phyloP scores from a whole-genome alignment of 35 echinoderm and acorn worm species.

The Antedon bifida region DNA sequence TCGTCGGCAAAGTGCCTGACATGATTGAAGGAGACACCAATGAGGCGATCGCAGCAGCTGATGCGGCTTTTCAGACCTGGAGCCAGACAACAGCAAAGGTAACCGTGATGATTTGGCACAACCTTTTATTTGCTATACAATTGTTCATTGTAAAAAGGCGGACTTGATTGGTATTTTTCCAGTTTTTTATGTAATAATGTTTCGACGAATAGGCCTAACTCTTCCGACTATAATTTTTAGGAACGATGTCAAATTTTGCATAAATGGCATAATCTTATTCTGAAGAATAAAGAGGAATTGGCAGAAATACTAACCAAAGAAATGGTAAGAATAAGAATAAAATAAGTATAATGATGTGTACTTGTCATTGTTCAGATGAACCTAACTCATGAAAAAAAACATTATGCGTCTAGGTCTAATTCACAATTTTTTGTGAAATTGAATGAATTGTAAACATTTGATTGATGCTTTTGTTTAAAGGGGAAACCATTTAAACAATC shows the following conservation, averaged over 20 bases:
- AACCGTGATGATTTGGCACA: not conserved
- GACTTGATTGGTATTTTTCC: no score
- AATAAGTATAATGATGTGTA: no score
- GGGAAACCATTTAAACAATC: constrained; percentile 11
- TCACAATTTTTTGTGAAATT: no score
- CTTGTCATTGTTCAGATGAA: no score
- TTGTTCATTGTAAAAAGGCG: no score
- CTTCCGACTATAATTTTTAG: constrained; percentile 38
- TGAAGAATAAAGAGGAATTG: constrained; percentile 58
- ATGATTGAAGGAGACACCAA: constrained; percentile 40
- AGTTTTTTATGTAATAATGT: not conserved
- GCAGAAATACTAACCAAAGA: constrained; percentile 70
- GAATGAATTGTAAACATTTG: no score
- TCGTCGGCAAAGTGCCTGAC: constrained; percentile 38
- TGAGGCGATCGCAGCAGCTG: constrained; percentile 49
- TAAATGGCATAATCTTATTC: constrained; percentile 50
- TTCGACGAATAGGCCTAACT: no score
- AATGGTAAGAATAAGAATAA: constrained; percentile 84
- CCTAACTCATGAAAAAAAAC: no score
- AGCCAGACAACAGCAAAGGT: constrained; percentile 71
- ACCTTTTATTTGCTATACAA: no score
- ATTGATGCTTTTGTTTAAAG: no score
- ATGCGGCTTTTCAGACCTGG: constrained; percentile 61
- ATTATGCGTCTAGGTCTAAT: no score
- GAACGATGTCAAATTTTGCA: constrained; percentile 50